Evolutionary conservation across 2,797 vertebrate genomes (phyloP), one percentile per base, ranked within the genome.

Genomic region (Muraenolepis orangiensis): DNA sequence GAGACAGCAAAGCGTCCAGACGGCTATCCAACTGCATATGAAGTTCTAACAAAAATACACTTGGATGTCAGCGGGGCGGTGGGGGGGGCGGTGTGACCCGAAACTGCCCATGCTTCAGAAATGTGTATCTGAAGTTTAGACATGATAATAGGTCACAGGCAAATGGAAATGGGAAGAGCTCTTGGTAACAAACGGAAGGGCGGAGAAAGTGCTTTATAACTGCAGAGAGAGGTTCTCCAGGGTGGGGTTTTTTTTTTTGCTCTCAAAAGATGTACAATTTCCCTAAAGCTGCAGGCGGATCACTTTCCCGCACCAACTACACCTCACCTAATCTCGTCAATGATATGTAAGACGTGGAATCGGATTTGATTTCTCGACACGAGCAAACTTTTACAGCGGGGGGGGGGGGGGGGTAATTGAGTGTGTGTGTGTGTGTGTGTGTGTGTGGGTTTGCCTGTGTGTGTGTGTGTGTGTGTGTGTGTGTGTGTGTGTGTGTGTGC

Each of bases 391-490:
- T 66, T 66, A 30, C 64, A 66, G 29, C n/a, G n/a, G n/a, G n/a
- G n/a, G n/a, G n/a, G n/a, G n/a, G n/a, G n/a, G n/a, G n/a, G n/a
- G 26, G 11, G 18, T 51, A 2, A 51, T 13, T 51, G 42, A 13
- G 4, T 51, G 42, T 51, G 42, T 14, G 13, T 51, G 42, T 51
- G 42, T 51, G 42, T 29, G 64, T 29, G 6, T 28, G 1, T 29
- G 64, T 0, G 64, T 66, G 64, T 30, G 23, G 0, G 64, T 66
- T 26, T 29, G 61, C 26, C 0, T 64, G 3, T 64, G 57, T n/a
- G 57, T 64, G n/a, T 64, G 57, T 64, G 57, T 64, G 57, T 64
- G 61, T 64, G 61, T 64, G 61, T 26, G 61, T 26, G 61, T 26
- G n/a, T 28, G 23, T 64, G 61, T 28, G 10, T 26, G 23, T 70